Evolutionary conservation across 2,888 invertebrate species (phyloP).

Genomic region (Tipula lateralis): DNA sequence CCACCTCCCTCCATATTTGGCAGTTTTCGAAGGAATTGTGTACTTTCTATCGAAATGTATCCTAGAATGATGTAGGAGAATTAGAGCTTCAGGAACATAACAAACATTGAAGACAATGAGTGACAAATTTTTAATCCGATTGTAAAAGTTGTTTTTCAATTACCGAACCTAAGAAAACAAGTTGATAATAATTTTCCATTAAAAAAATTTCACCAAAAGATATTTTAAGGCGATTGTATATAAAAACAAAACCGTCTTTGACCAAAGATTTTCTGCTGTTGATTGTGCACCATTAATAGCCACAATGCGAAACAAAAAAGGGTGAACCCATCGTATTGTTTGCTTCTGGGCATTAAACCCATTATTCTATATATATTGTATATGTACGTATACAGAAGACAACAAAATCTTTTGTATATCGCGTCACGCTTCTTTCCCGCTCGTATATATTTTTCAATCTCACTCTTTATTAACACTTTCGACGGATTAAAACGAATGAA

Average conservation of each 20-base stretch:
- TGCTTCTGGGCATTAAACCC: not conserved
- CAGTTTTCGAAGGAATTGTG: too few relatives aligned
- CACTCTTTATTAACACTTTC: not conserved
- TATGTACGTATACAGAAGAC: not conserved
- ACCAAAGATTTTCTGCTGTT: not conserved
- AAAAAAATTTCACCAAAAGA: not conserved
- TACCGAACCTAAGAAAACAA: too few relatives aligned
- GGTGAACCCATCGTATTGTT: not conserved
- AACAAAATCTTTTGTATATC: not conserved
- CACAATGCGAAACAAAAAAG: not conserved
- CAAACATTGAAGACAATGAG: too few relatives aligned
- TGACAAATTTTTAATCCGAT: too few relatives aligned
- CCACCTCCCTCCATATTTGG: too few relatives aligned
- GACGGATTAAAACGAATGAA: not conserved
- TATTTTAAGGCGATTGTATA: not conserved
- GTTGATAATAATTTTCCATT: not conserved
- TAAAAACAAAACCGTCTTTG: not conserved
- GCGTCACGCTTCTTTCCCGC: not conserved
- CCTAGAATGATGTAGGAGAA: too few relatives aligned
- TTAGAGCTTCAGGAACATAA: too few relatives aligned
- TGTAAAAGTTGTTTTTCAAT: too few relatives aligned
- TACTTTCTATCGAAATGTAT: too few relatives aligned
- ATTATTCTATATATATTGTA: not conserved
- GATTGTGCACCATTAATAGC: not conserved
- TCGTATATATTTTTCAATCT: not conserved